These are phyloP conservation scores for Tachuris rubrigastra DNA, from an alignment of 2,113 vertebrate species.

Conservation along the genomic window DNA sequence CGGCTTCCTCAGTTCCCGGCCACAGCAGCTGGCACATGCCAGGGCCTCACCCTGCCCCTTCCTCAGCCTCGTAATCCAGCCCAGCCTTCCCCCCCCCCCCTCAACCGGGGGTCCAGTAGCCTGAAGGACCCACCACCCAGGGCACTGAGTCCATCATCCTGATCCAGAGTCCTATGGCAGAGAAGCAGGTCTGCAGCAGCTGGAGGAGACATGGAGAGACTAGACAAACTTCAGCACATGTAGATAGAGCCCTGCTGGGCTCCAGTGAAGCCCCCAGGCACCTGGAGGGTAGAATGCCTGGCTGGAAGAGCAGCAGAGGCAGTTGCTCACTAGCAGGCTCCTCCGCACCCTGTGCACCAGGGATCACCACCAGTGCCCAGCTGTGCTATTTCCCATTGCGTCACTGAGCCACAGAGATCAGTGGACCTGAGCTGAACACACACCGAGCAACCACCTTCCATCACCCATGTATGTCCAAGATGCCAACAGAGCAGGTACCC, in stretches of 20 bases:
- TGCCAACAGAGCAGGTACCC: neutral
- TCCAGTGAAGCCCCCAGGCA: neutral
- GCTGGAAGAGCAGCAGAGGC: neutral
- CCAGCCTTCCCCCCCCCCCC: neutral
- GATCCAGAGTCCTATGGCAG: neutral
- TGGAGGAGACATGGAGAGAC: neutral
- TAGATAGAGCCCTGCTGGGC: neutral
- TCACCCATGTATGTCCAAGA: neutral
- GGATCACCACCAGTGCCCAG: neutral
- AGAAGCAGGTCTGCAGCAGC: accelerated
- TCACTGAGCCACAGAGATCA: neutral
- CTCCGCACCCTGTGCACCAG: accelerated
- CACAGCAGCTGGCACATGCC: accelerated
- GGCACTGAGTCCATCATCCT: neutral
- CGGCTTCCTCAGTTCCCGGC: neutral
- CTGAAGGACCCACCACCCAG: neutral
- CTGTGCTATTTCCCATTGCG: neutral
- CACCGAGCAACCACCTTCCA: neutral
- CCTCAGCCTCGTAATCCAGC: neutral
- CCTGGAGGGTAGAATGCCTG: neutral
- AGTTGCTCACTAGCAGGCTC: accelerated
- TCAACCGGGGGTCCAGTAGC: neutral
- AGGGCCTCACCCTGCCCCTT: neutral
- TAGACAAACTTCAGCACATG: accelerated
- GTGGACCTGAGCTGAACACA: neutral